These are phyloP conservation scores for Sarcophaga rosellei DNA, from an alignment of 2,888 invertebrate species.

Conservation along the genomic window DNA sequence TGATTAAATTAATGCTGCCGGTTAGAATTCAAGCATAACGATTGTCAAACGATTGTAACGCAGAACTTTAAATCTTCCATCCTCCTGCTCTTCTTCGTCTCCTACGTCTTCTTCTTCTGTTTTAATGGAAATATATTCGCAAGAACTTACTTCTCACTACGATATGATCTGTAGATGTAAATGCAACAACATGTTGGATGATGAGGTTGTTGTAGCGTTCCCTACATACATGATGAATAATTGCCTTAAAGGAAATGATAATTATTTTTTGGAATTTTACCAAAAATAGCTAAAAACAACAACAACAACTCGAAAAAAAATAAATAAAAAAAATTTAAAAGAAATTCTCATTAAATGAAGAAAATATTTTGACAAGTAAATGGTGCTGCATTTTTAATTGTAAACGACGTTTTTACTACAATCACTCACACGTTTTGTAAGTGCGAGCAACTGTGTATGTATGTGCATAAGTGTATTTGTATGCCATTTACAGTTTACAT, in stretches of 20 bases:
- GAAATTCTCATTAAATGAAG: conserved; percentile 74
- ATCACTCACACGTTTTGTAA: neutral
- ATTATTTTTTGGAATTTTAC: conserved; percentile 78
- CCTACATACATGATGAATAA: conserved; percentile 69
- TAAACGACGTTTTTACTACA: conserved; percentile 20
- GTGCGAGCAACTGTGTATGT: neutral
- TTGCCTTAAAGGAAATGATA: conserved; percentile 75
- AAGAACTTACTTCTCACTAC: no score
- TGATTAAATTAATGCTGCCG: conserved; percentile 45
- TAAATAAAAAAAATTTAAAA: neutral
- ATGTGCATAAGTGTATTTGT: neutral
- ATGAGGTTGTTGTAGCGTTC: conserved; percentile 8
- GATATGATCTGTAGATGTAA: no score
- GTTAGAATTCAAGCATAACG: conserved; percentile 67
- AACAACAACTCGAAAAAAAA: no score
- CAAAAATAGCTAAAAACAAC: conserved; percentile 74
- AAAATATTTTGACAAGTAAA: conserved; percentile 65
- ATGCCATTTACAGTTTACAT: conserved; percentile 13
- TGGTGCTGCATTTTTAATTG: conserved; percentile 58
- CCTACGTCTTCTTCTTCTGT: neutral
- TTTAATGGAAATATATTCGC: no score
- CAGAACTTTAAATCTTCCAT: conserved; percentile 33
- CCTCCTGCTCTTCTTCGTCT: neutral
- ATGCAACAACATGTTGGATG: neutral
- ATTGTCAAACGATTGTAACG: conserved; percentile 71